Evolutionary conservation across 23 tunicate genomes (phyloP).

Genomic region (Corella eumyota): DNA sequence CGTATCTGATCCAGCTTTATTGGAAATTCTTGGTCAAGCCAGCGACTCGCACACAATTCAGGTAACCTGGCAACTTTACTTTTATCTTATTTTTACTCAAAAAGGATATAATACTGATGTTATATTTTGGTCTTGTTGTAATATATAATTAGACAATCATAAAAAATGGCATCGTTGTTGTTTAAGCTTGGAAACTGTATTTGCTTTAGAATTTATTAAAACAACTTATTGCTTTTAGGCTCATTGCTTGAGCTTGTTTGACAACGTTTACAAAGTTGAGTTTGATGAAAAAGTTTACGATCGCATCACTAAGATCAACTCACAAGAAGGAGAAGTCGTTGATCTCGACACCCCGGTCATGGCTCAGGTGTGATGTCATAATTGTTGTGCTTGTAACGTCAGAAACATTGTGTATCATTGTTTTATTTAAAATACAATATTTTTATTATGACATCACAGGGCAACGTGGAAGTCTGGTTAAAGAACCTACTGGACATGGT

Average conservation of each 20-base stretch:
- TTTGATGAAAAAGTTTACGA: conserved; percentile 96
- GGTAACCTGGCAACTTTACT: conserved; percentile 2
- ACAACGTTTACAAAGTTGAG: conserved; percentile 90
- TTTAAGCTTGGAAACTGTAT: too few species aligned
- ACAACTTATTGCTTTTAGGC: too few species aligned
- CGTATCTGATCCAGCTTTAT: conserved; percentile 98
- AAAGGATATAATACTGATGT: too few species aligned
- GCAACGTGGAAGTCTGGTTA: conserved; percentile 97
- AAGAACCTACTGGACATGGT: conserved; percentile 68
- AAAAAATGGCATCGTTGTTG: too few species aligned
- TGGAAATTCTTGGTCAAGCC: conserved; percentile 99
- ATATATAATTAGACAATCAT: too few species aligned
- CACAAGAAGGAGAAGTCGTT: conserved; percentile 94
- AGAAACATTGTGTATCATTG: too few species aligned
- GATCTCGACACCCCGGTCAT: conserved; percentile 68
- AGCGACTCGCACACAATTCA: conserved; percentile 99
- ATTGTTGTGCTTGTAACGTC: neutral
- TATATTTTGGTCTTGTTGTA: too few species aligned
- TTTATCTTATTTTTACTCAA: neutral
- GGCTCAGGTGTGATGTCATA: conserved; percentile 45
- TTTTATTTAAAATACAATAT: too few species aligned
- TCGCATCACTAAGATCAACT: conserved; percentile 47
- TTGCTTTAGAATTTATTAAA: too few species aligned
- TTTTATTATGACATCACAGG: too few species aligned
- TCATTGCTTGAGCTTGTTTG: conserved; percentile 91